Percentiles rank a stretch among this genome's conserved stretches.
Evolutionary conservation across 2,797 vertebrate species (phyloP).

Genomic region (Florisuga fusca): DNA sequence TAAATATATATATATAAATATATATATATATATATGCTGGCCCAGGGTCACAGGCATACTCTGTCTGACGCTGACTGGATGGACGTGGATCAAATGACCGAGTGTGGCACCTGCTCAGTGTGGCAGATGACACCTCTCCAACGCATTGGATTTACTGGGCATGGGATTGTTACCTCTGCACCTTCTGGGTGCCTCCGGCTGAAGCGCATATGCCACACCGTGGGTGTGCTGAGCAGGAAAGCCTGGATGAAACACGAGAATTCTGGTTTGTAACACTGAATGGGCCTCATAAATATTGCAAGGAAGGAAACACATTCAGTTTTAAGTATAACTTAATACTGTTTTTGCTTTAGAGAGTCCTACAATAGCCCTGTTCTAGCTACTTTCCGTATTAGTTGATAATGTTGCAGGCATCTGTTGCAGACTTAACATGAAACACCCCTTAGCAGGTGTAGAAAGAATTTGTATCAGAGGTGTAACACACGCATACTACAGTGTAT

Average conservation of each 20-base stretch:
- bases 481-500: rapidly evolving
- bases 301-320: neutral
- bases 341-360: neutral
- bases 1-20: no score
- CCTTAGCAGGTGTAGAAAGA: neutral
- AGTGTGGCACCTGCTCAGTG: neutral
- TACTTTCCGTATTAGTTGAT: neutral
- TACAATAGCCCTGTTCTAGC: neutral
- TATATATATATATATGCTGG: no score
- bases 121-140: neutral
- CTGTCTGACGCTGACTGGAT: rapidly evolving
- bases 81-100: neutral
- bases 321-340: neutral
- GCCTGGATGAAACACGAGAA: neutral
- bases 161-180: neutral
- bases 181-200: neutral
- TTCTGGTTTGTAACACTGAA: neutral
- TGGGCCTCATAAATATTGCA: conserved; percentile 14
- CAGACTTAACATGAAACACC: neutral
- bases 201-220: rapidly evolving
- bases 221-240: neutral
- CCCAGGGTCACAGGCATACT: neutral
- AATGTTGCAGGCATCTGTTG: neutral
- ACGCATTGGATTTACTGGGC: neutral
- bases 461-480: neutral